Conservation (phyloP, 2,888 invertebrate species). For the Tipula lateralis region DNA sequence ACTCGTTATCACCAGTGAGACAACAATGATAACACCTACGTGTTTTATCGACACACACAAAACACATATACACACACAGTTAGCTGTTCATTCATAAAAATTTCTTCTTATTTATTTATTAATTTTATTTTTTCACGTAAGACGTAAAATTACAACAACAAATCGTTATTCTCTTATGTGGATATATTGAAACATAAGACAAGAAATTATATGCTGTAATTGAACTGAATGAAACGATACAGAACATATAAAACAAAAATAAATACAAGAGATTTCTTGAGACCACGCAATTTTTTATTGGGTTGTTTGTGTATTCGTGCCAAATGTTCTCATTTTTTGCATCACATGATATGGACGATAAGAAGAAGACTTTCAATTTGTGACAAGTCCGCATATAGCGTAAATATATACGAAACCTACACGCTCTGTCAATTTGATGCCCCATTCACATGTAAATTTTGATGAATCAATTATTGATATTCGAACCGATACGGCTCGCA, state of each 20-base stretch:
- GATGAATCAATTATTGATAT: neutral
- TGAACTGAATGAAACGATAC: neutral
- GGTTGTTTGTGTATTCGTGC: neutral
- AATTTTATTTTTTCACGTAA: neutral
- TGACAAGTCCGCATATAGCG: neutral
- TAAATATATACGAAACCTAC: neutral
- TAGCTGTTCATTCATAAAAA: neutral
- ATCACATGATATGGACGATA: neutral
- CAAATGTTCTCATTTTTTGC: neutral
- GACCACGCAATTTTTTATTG: neutral
- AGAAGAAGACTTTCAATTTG: neutral
- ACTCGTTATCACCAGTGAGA: neutral
- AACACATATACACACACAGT: neutral
- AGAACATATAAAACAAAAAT: neutral
- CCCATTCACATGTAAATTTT: neutral
- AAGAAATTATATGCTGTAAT: neutral
- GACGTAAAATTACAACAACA: neutral
- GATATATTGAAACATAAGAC: neutral
- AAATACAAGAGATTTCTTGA: neutral
- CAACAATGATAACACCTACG: constrained; percentile 19
- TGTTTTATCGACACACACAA: neutral
- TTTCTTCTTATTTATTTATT: neutral
- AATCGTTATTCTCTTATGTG: neutral
- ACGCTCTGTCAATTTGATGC: neutral
- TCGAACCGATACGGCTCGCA: neutral